phyloP scores from a whole-genome alignment of 2,888 invertebrate genomes.

The Hyposoter didymator region DNA sequence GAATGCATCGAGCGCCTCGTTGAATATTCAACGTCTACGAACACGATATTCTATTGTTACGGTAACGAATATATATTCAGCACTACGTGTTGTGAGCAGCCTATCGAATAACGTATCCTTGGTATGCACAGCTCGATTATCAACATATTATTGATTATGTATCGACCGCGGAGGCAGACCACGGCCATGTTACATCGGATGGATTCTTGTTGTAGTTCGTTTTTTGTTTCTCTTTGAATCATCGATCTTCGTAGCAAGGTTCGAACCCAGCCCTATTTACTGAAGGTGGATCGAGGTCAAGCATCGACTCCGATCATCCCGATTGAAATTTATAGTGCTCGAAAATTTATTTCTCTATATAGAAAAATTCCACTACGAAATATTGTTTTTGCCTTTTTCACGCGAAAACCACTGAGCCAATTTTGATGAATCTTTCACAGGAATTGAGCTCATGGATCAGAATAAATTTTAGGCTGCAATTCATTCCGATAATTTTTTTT shows the following conservation, averaged over 20 bases:
- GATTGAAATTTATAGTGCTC: background rate
- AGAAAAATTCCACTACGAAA: too few species aligned
- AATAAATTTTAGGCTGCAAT: too few species aligned
- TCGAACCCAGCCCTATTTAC: conserved; percentile 6
- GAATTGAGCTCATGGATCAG: too few species aligned
- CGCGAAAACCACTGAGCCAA: too few species aligned
- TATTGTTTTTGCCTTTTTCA: too few species aligned
- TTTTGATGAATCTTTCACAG: too few species aligned
- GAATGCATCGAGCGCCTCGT: conserved; percentile 27
- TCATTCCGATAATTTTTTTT: too few species aligned
- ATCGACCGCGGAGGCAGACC: conserved; percentile 24
- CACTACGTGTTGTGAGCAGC: background rate
- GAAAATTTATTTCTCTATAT: background rate
- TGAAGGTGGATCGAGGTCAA: conserved; percentile 28
- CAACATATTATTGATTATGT: conserved; percentile 45
- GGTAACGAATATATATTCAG: background rate
- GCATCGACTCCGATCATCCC: conserved; percentile 9
- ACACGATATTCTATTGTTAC: conserved; percentile 52
- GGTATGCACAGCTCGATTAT: conserved; percentile 49
- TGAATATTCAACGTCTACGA: conserved; percentile 54
- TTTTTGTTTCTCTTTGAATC: background rate
- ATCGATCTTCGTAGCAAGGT: background rate
- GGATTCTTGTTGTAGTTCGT: background rate
- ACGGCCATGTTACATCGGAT: conserved; percentile 3
- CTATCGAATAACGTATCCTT: conserved; percentile 48